Evolutionary conservation across 2,888 invertebrate genomes (phyloP).

Genomic region (Drosophila testacea): DNA sequence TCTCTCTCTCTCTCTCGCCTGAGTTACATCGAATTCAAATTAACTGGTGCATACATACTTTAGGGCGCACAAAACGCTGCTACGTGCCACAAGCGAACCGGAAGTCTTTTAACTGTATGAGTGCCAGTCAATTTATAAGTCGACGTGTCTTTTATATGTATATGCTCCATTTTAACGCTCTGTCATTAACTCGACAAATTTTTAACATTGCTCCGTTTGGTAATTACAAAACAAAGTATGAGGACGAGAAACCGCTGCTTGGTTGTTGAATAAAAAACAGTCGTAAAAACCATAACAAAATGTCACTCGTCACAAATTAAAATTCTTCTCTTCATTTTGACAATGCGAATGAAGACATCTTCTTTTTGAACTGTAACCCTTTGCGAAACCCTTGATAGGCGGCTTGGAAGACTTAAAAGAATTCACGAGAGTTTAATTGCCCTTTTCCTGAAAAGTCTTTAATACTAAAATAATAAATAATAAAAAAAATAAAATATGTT

Average conservation of each 20-base stretch:
- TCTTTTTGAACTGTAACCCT: neutral
- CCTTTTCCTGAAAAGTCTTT: neutral
- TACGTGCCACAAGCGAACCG: constrained; percentile 58
- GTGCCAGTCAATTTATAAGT: constrained; percentile 43
- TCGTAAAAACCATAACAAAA: constrained; percentile 49
- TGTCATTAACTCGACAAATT: constrained; percentile 76
- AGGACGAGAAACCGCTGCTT: neutral
- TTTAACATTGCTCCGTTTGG: constrained; percentile 51
- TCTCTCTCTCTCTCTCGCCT: neutral
- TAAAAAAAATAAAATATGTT: no score
- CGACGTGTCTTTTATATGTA: constrained; percentile 43
- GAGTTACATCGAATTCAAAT: constrained; percentile 74
- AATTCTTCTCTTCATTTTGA: constrained; percentile 18
- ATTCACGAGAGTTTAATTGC: constrained; percentile 8
- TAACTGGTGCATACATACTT: constrained; percentile 77
- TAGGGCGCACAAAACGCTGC: constrained; percentile 55
- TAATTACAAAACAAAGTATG: constrained; percentile 73
- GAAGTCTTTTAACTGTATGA: constrained; percentile 47
- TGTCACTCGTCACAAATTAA: constrained; percentile 30
- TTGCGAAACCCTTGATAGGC: neutral
- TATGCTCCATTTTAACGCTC: constrained; percentile 55
- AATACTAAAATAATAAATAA: neutral
- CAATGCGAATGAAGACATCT: constrained; percentile 32
- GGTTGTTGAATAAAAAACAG: constrained; percentile 18
- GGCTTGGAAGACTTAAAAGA: neutral